Evolutionary conservation across 2,113 vertebrate species (phyloP), one percentile per base, ranked within the genome.

Genomic region (Ursus arctos): DNA sequence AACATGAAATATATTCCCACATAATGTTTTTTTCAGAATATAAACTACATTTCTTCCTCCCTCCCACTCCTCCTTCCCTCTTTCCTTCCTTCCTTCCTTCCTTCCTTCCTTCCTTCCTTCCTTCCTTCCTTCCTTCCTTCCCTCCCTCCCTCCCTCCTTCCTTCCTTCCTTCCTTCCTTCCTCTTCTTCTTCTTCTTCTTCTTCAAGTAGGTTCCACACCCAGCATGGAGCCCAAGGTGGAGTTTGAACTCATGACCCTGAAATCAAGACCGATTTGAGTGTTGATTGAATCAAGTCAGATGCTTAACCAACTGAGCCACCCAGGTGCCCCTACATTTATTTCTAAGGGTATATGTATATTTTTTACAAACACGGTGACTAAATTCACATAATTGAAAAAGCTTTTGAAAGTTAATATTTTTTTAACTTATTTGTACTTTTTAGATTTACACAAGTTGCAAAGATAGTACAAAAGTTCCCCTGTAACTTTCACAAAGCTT

Each of bases 401-500:
- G 2, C 1, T 55, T 28, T 69, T 87, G 49, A 14, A 94, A 79
- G 79, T 51, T 74, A 92, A 24, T 63, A 76, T 47, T 47, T 86
- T 65, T 72, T 85, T 24, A 40, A 91, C 16, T 80, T 86, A 71
- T 24, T 53, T 80, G 84, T 47, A 81, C 86, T 40, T 86, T 91
- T 94, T 61, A 93, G 51, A 93, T 80, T 91, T 92, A 86, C n/a
- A 55, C 16, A 61, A 93, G 21, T 57, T 94, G 33, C 88, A 94
- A 76, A 88, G 33, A 74, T 40, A 91, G 33, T 26, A 86, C 24
- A 55, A 82, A 82, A 61, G 40, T 83, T 96, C 51, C 81, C 1
- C 18, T 67, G 74, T 22, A 83, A 33, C 15, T 65, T 87, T 76
- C 74, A 94, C 12, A 65, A 57, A 67, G 74, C 19, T 91, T 82